Percentiles rank a stretch among this genome's conserved stretches.
Conservation (phyloP, 1,140 invertebrate genomes). For the Saccostrea echinata region DNA sequence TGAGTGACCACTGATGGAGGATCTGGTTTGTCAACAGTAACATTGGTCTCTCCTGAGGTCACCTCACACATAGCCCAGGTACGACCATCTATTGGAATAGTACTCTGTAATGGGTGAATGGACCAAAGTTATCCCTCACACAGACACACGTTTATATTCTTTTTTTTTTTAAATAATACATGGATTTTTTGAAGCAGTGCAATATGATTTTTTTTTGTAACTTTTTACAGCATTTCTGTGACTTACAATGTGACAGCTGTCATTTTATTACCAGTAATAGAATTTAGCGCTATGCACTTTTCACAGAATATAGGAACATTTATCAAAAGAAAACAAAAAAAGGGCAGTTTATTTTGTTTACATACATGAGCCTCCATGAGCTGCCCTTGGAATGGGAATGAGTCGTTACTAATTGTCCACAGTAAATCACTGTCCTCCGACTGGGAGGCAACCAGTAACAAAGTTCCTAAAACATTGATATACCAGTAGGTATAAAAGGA, state of each 20-base stretch:
- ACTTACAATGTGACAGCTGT: no score
- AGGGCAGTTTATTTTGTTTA: background rate
- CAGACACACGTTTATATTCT: no score
- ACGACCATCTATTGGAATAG: constrained; percentile 89
- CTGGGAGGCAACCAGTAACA: constrained; percentile 79
- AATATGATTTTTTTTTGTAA: no score
- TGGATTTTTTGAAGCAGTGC: no score
- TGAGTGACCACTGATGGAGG: constrained; percentile 88
- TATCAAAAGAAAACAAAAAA: background rate
- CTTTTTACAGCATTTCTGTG: no score
- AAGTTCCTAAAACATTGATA: constrained; percentile 56
- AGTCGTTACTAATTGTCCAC: constrained; percentile 81
- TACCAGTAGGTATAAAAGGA: no score
- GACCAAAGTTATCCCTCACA: background rate
- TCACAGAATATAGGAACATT: background rate
- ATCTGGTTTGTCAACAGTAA: constrained; percentile 70
- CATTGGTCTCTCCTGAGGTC: constrained; percentile 45
- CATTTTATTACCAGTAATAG: no score
- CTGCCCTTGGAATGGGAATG: constrained; percentile 80
- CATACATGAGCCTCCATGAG: constrained; percentile 82
- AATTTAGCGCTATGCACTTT: no score
- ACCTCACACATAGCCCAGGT: constrained; percentile 91
- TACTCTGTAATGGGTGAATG: constrained; percentile 82
- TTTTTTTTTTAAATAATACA: no score
- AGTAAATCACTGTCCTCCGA: constrained; percentile 81